These are phyloP conservation scores for Eriosoma lanigerum DNA, from an alignment of 1,140 invertebrate species.

Conservation along the genomic window DNA sequence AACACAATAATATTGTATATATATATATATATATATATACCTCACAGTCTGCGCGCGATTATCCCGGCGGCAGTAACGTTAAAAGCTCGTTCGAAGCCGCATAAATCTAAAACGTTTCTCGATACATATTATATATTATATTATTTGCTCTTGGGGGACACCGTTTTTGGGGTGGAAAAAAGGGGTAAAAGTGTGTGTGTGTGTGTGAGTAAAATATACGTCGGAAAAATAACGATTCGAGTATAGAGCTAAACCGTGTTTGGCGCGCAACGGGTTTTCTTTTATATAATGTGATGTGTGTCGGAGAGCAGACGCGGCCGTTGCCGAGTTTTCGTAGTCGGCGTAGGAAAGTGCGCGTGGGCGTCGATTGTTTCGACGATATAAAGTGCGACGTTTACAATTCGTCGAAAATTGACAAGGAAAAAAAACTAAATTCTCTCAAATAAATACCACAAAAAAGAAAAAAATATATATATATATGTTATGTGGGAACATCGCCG, in stretches of 20 bases:
- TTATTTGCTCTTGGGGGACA: not conserved
- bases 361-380: not conserved
- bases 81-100: conserved; percentile 17
- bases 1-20: not conserved
- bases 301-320: too few species aligned
- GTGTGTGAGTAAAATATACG: too few species aligned
- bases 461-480: not conserved
- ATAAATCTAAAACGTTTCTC: conserved; percentile 38
- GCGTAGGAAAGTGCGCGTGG: not conserved
- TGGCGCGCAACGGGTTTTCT: conserved; percentile 36
- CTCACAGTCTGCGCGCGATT: not conserved
- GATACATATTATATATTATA: not conserved
- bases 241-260: conserved; percentile 48
- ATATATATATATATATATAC: not conserved
- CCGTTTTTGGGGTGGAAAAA: too few species aligned
- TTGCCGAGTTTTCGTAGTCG: conserved; percentile 6
- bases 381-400: not conserved
- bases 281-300: conserved; percentile 19
- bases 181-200: too few species aligned
- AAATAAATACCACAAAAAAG: not conserved
- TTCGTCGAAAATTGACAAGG: not conserved
- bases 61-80: conserved; percentile 18
- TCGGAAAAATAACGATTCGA: conserved; percentile 13
- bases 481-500: conserved; percentile 29
- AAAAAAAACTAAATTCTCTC: not conserved